phyloP scores from a whole-genome alignment of 2,113 vertebrate genomes.

The Carollia perspicillata region DNA sequence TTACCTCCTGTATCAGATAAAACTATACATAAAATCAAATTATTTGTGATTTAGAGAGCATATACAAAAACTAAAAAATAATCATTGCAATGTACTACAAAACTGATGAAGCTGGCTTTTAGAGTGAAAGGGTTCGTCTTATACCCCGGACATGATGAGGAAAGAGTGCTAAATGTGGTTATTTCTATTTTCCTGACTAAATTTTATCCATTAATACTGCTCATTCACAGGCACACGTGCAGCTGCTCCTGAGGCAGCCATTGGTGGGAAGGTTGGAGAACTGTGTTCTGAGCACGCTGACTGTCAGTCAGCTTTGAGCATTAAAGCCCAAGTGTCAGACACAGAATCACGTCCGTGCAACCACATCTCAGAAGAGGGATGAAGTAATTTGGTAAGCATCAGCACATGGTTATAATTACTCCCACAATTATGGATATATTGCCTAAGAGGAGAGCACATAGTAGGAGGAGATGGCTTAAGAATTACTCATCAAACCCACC shows the following conservation, averaged over 20 bases:
- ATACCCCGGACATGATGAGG: neutral
- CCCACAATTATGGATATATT: neutral
- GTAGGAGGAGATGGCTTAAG: neutral
- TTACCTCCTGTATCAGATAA: neutral
- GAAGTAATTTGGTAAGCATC: neutral
- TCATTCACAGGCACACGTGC: no score
- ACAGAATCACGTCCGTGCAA: neutral
- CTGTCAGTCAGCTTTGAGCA: neutral
- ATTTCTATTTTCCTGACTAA: neutral
- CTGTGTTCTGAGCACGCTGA: neutral
- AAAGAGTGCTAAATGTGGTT: neutral
- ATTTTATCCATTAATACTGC: neutral
- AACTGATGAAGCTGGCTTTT: neutral
- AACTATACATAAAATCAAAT: neutral
- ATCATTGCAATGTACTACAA: neutral
- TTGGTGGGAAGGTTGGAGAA: neutral
- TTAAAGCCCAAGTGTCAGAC: neutral
- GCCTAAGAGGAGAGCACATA: neutral
- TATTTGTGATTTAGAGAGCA: neutral
- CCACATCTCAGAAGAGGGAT: neutral
- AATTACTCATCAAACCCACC: neutral
- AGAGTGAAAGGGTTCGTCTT: neutral
- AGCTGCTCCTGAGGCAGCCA: neutral
- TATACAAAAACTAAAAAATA: neutral
- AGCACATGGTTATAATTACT: neutral